Evolutionary conservation across 1,140 invertebrate species (phyloP), one percentile per base, ranked within the genome.

Genomic region (Drosophila pallidifrons): DNA sequence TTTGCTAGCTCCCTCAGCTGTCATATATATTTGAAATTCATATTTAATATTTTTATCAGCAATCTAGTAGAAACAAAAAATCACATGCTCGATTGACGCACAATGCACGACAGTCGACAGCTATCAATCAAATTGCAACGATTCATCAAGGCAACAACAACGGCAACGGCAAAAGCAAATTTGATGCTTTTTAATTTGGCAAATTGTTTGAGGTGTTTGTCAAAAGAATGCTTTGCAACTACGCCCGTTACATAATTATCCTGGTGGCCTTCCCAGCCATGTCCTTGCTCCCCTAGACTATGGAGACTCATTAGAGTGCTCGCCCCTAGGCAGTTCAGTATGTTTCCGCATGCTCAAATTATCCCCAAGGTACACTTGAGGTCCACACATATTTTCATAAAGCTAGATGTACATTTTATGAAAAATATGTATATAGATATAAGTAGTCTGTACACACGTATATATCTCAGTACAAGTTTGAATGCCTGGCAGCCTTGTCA

Each of bases 401-500:
- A 46, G 66, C 58, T 61, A 61, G 49, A 55, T 43, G 16, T n/a
- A 51, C 16, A 43, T 28, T 25, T 25, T 45, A 13, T 67, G 57
- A 51, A 75, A 60, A 81, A 60, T 66, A 75, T 64, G 52, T 59
- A 43, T 63, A 65, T 73, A 16, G 5, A 55, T 2, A 38, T 38
- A 32, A 54, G 15, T 57, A 25, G 11, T 28, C 57, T 32, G 43
- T 58, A 43, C 52, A 51, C 49, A 25, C 20, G 20, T 25, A 25
- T 25, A 25, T 25, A 25, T 25, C 20, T 25, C 20, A 25, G 38
- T 45, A 66, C 52, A 81, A 81, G 64, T 81, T 87, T 77, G 82
- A 77, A 71, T 77, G 76, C 80, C 83, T 70, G 32, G 38, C 83
- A 64, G 83, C 66, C 49, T 69, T 55, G 83, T 87, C 83, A 88